Evolutionary conservation across 1,140 invertebrate genomes (phyloP).

Genomic region (Lordiphosa clarofinis): DNA sequence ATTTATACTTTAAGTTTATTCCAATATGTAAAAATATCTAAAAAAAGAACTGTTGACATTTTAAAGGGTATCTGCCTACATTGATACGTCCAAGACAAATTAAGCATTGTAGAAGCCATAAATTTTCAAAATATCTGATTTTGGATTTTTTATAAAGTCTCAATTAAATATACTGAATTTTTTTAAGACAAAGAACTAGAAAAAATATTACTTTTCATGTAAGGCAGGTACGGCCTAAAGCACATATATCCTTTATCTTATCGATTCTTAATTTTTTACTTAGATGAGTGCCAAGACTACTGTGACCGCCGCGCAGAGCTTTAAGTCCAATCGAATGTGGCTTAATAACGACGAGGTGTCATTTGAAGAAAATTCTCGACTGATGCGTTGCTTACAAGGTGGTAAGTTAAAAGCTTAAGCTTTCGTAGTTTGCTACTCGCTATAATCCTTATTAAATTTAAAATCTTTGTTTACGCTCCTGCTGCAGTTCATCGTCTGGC

Average conservation of each 20-base stretch:
- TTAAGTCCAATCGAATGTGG: constrained; percentile 91
- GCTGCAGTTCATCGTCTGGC: constrained; percentile 76
- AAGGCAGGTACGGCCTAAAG: neutral
- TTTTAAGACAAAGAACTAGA: too few species aligned
- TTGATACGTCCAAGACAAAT: too few species aligned
- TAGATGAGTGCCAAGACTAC: constrained; percentile 95
- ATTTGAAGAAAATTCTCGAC: constrained; percentile 85
- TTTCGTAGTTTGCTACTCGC: constrained; percentile 1
- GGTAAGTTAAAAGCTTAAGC: constrained; percentile 81
- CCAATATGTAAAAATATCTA: too few species aligned
- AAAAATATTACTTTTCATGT: too few species aligned
- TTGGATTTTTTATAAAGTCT: too few species aligned
- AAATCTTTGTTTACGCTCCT: neutral
- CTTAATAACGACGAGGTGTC: constrained; percentile 91
- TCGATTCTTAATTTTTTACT: constrained; percentile 9
- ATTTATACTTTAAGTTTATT: too few species aligned
- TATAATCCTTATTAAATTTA: neutral
- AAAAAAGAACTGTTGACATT: too few species aligned
- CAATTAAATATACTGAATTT: too few species aligned
- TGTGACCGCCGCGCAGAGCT: constrained; percentile 86
- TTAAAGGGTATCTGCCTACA: too few species aligned
- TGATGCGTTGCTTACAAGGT: constrained; percentile 89
- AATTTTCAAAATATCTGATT: too few species aligned
- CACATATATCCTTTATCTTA: constrained; percentile 15
- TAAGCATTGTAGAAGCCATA: too few species aligned